A percentile compares a stretch with the other conserved stretches of the same genome.
Conservation (phyloP, 2,113 vertebrate genomes). For the Triplophysa rosa region DNA sequence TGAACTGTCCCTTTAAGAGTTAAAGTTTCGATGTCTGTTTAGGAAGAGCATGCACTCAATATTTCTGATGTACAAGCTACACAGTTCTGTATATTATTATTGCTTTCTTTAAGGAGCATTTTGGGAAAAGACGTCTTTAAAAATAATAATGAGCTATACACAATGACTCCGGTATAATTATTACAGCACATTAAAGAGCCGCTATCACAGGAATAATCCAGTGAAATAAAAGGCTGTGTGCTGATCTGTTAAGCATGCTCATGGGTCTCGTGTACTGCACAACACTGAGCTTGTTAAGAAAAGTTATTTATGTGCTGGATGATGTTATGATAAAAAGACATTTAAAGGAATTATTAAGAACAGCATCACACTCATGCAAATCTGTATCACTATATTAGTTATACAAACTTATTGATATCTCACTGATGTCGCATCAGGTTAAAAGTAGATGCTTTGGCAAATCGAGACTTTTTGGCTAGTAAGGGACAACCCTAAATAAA, state of each 20-base stretch:
- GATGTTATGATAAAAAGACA: not conserved
- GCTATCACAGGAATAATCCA: conserved; percentile 12
- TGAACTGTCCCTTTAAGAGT: no score
- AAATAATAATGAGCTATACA: conserved; percentile 2
- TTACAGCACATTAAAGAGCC: conserved; percentile 18
- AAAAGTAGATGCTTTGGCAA: no score
- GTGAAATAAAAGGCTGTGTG: not conserved
- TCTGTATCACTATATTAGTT: no score
- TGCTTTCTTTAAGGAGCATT: not conserved
- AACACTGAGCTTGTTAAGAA: conserved; percentile 20
- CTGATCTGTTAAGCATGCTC: conserved; percentile 16
- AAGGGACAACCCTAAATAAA: no score
- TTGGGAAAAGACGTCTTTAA: not conserved
- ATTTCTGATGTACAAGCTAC: not conserved
- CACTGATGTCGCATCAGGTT: no score
- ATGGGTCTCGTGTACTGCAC: not conserved
- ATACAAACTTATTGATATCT: no score
- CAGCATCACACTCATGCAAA: not conserved
- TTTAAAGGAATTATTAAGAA: not conserved
- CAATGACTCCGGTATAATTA: conserved; percentile 15
- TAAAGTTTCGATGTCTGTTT: not conserved
- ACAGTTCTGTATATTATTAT: not conserved
- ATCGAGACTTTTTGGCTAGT: no score
- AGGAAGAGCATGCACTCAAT: not conserved
- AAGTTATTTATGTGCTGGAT: conserved; percentile 4